phyloP scores from a whole-genome alignment of 2,888 invertebrate genomes.

The Agrochola macilenta region DNA sequence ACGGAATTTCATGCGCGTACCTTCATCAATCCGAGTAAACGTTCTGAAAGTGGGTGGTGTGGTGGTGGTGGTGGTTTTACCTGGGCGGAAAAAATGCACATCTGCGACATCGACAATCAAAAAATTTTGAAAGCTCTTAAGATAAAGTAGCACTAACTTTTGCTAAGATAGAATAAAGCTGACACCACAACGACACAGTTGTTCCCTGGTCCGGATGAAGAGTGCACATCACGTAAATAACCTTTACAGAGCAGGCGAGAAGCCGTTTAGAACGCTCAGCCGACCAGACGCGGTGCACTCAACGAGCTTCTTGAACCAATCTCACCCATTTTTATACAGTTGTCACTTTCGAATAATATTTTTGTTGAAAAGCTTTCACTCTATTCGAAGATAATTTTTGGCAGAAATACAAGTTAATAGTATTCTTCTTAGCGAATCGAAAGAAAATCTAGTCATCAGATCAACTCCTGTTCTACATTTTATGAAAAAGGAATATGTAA shows the following conservation, averaged over 20 bases:
- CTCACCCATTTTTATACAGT: constrained; percentile 27
- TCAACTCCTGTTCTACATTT: neutral
- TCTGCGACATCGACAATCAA: too few species aligned
- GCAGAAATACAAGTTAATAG: neutral
- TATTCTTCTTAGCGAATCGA: neutral
- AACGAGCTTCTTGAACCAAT: constrained; percentile 33
- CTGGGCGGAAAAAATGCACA: neutral
- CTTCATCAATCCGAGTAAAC: neutral
- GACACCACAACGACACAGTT: constrained; percentile 46
- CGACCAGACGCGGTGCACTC: constrained; percentile 43
- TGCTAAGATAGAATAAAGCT: constrained; percentile 29
- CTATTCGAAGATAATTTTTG: neutral
- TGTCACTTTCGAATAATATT: constrained; percentile 27
- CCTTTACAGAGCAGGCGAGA: constrained; percentile 41
- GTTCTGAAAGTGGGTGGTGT: neutral
- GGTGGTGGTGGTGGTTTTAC: neutral
- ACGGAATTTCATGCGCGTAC: neutral
- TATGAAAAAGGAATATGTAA: neutral
- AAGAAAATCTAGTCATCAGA: neutral
- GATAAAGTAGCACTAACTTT: constrained; percentile 8
- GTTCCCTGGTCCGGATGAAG: constrained; percentile 46
- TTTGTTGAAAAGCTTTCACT: constrained; percentile 6
- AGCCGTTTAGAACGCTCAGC: constrained; percentile 28
- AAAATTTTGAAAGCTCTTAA: neutral
- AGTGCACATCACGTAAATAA: constrained; percentile 51